Percentiles rank a stretch among this genome's conserved stretches.
phyloP scores from a whole-genome alignment of 2,888 invertebrate genomes.

The Mycogona germanica region DNA sequence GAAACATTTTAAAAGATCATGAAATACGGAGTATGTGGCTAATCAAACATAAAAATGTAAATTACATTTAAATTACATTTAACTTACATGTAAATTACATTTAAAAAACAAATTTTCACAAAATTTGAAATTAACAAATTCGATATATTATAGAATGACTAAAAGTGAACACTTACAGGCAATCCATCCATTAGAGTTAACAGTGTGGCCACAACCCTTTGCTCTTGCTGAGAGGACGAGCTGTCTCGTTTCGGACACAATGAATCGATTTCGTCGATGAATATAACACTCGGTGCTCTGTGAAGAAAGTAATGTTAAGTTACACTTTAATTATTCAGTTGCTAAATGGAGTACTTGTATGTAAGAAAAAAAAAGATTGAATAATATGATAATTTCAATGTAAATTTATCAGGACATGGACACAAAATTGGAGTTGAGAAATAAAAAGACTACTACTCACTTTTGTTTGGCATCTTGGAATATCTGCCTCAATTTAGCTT shows the following conservation, averaged over 20 bases:
- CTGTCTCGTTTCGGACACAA: conserved; percentile 51
- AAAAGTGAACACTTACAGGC: conserved; percentile 19
- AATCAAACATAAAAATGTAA: conserved; percentile 1
- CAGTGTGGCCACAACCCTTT: conserved; percentile 55
- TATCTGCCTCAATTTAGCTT: conserved; percentile 50
- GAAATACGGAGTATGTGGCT: not conserved
- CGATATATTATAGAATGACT: no score
- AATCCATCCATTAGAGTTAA: conserved; percentile 49
- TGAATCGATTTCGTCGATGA: conserved; percentile 75
- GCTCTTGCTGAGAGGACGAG: conserved; percentile 52
- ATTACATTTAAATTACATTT: not conserved
- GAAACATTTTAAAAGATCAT: not conserved
- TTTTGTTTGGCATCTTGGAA: conserved; percentile 53
- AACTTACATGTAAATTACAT: no score
- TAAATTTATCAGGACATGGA: not conserved
- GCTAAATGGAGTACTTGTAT: no score
- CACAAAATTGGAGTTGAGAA: not conserved
- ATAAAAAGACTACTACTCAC: conserved; percentile 24
- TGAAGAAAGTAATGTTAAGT: conserved; percentile 11
- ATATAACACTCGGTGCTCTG: conserved; percentile 59
- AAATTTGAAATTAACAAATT: no score
- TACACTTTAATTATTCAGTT: no score
- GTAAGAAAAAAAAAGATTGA: no score
- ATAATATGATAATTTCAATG: not conserved
- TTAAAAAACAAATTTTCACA: no score